phyloP scores from a whole-genome alignment of 2,113 vertebrate species.

The Boleophthalmus pectinirostris region DNA sequence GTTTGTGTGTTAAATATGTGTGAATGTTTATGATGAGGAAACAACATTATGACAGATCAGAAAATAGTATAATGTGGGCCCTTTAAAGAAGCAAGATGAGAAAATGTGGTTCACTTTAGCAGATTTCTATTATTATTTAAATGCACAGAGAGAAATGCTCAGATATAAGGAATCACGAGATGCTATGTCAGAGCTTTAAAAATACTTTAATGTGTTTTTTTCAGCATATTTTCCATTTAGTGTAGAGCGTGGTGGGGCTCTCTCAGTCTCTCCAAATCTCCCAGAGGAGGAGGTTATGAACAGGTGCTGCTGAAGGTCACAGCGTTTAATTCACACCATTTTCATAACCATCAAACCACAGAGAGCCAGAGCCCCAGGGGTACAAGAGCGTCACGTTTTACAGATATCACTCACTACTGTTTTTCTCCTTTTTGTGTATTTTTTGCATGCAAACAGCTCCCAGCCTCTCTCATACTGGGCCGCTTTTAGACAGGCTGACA shows the following conservation, averaged over 20 bases:
- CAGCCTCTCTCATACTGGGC: neutral
- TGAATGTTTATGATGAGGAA: no score
- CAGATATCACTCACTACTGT: neutral
- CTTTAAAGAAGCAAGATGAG: no score
- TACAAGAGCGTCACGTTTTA: neutral
- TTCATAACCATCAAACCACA: slow-evolving; percentile 1
- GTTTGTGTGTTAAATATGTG: no score
- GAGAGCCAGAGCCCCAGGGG: neutral
- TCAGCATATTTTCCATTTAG: neutral
- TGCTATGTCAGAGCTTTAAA: neutral
- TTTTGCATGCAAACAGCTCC: slow-evolving; percentile 2
- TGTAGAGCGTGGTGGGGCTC: neutral
- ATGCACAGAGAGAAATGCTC: neutral
- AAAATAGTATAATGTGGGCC: no score
- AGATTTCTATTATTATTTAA: neutral
- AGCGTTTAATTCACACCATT: slow-evolving; percentile 8
- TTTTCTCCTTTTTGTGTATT: neutral
- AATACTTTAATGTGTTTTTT: neutral
- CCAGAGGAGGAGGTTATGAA: neutral
- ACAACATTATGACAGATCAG: no score
- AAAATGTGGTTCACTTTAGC: no score
- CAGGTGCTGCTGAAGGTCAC: slow-evolving; percentile 2
- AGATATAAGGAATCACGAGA: neutral
- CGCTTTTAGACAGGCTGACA: neutral
- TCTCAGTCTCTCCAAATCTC: neutral